These are phyloP conservation scores for Monodelphis domestica DNA, from an alignment of 2,797 vertebrate species.

Conservation along the genomic window DNA sequence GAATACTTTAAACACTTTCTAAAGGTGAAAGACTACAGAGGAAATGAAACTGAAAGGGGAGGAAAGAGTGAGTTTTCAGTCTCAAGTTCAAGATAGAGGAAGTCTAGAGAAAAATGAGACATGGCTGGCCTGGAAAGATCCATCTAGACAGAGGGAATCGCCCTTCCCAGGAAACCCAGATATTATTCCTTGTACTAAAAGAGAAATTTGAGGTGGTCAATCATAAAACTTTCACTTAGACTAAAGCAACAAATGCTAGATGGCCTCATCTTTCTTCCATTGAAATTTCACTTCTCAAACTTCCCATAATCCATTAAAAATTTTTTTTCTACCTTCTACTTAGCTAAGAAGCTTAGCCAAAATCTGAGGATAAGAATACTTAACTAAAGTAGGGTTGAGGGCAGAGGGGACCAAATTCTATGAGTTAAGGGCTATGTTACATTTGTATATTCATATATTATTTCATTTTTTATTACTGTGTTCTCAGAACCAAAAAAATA, in stretches of 20 bases:
- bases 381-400: background rate
- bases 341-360: background rate
- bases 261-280: background rate
- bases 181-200: background rate
- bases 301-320: background rate
- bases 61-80: background rate
- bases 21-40: background rate
- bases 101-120: background rate
- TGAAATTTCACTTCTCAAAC: background rate
- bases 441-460: background rate
- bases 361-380: background rate
- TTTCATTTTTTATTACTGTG: background rate
- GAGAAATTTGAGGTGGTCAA: background rate
- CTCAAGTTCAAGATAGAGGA: background rate
- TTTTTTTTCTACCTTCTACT: background rate
- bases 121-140: background rate
- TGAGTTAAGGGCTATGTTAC: background rate
- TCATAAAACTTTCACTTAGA: background rate
- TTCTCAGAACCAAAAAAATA: background rate
- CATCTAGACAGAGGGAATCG: background rate
- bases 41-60: background rate
- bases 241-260: background rate
- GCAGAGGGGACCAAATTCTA: background rate
- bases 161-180: background rate
- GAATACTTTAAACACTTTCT: background rate